A percentile compares a stretch with the other conserved stretches of the same genome.
phyloP scores from a whole-genome alignment of 2,113 vertebrate genomes.

The Actenoides hombroni region DNA sequence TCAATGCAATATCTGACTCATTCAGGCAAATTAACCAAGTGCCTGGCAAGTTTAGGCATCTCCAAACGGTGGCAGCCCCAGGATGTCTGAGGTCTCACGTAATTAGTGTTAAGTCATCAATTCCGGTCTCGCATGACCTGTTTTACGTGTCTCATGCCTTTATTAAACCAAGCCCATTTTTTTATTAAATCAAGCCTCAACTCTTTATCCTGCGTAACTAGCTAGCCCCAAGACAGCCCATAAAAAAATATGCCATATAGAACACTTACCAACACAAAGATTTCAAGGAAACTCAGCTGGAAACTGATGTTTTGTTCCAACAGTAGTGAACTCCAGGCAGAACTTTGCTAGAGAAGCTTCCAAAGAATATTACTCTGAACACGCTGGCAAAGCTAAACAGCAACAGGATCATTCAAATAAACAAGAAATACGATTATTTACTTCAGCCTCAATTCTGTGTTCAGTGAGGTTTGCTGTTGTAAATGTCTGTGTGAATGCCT shows the following conservation, averaged over 20 bases:
- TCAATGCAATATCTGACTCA: background rate
- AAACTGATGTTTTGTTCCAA: background rate
- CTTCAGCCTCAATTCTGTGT: background rate
- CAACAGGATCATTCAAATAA: background rate
- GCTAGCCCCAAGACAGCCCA: background rate
- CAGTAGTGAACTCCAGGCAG: background rate
- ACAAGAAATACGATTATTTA: background rate
- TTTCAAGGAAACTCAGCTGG: background rate
- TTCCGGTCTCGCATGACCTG: background rate
- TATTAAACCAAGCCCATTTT: background rate
- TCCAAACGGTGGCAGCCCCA: background rate
- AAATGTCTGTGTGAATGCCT: background rate
- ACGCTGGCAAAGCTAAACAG: background rate
- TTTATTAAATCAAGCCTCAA: background rate
- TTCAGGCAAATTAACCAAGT: background rate
- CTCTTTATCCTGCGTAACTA: background rate
- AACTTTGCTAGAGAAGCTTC: background rate
- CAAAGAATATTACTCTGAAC: background rate
- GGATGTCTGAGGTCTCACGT: background rate
- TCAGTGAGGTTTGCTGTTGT: background rate
- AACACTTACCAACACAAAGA: conserved; percentile 29
- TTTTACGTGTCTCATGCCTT: background rate
- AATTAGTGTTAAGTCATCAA: background rate
- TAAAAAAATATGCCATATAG: background rate
- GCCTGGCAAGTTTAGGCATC: conserved; percentile 3